These are phyloP conservation scores for Copidosoma aretas DNA, from an alignment of 2,888 invertebrate genomes.

Conservation along the genomic window DNA sequence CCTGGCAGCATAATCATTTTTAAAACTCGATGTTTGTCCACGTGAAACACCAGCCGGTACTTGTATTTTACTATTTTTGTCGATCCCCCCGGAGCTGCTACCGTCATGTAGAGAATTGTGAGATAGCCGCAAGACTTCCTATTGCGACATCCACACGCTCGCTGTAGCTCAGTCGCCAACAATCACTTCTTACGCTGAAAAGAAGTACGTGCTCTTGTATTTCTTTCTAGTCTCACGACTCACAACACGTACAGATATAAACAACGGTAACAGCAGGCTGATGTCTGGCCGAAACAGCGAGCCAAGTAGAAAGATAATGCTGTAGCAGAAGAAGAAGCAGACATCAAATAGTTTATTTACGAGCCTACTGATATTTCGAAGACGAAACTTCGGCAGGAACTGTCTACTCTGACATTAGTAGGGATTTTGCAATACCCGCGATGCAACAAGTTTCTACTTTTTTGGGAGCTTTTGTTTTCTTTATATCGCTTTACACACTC, in stretches of 20 bases:
- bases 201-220: slow-evolving; percentile 14
- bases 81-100: not conserved
- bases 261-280: not conserved
- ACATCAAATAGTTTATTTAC: slow-evolving; percentile 13
- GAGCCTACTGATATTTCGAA: not conserved
- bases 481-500: too few species aligned
- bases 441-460: too few species aligned
- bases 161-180: slow-evolving; percentile 52
- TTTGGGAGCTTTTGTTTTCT: too few species aligned
- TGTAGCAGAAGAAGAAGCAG: slow-evolving; percentile 28
- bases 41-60: slow-evolving; percentile 50
- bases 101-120: slow-evolving; percentile 44
- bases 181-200: slow-evolving; percentile 55
- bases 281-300: slow-evolving; percentile 32
- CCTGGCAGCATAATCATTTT: too few species aligned
- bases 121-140: slow-evolving; percentile 58
- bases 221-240: slow-evolving; percentile 16
- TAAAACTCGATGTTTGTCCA: slow-evolving; percentile 48
- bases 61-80: not conserved
- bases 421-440: too few species aligned
- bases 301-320: too few species aligned
- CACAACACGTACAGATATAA: slow-evolving; percentile 5
- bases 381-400: too few species aligned
- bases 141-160: slow-evolving; percentile 55
- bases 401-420: too few species aligned